Evolutionary conservation across 2,888 invertebrate species (phyloP), one percentile per base, ranked within the genome.

Genomic region (Mesorhabditis sp.): DNA sequence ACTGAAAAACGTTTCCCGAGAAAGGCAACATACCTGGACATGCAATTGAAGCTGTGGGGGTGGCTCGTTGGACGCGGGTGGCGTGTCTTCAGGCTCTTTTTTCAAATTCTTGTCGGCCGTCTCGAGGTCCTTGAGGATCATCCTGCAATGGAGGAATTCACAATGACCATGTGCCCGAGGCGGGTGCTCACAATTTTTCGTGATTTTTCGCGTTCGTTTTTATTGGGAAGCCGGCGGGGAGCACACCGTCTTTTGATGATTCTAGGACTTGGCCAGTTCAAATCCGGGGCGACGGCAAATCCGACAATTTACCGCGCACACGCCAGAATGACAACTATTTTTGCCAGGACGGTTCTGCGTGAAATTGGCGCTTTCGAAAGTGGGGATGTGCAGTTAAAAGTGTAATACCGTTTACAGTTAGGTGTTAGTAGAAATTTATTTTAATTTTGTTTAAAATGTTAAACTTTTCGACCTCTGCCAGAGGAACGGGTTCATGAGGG

Each of bases 101-200:
- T 80, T 80, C 72, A 79, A 72, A 65, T 74, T 74, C 68, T 84
- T 84, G 70, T 85, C 84, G 61, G 76, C 80, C 13, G 83, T 84
- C 71, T 84, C 84, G 70, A 84, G 70, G 67, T 84, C 84, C 71
- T 84, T 84, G 68, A 85, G 75, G 65, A 84, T 84, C 83, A 85
- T 84, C 64, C 83, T 83, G 76, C 69, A 79, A 75, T 15, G 13
- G 5, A 41, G 13, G 45, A 45, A 62, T 50, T 15, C 13, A 65
- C 42, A 43, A n/a, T 43, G 7, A 7, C 28, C 28, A 28, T 28
- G 2, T 28, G 28, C 28, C 28, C 28, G 28, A 28, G 28, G 28
- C 28, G 28, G 28, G 28, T 28, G 28, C n/a, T 15, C 43, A 45
- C 67, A 67, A 41, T 67, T 67, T 50, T 41, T 13, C n/a, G 45